Evolutionary conservation across 1,140 invertebrate species (phyloP), one percentile per base, ranked within the genome.

Genomic region (Metaphire vulgaris): DNA sequence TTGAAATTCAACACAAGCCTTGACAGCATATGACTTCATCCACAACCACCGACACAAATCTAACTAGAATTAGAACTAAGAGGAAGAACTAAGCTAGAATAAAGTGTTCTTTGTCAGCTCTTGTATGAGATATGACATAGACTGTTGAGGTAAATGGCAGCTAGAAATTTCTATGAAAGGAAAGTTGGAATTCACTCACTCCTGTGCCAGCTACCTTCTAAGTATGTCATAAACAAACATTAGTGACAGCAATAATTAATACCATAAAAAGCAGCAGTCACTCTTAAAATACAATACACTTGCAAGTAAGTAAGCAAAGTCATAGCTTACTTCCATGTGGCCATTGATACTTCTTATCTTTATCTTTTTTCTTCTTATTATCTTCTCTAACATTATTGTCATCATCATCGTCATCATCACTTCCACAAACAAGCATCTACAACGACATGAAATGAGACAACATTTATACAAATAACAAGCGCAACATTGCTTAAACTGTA

Each of bases 281-380:
- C n/a, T n/a, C n/a, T n/a, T n/a, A n/a, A n/a, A n/a, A n/a, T n/a
- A n/a, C n/a, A n/a, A n/a, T n/a, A n/a, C n/a, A n/a, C n/a, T n/a
- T n/a, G n/a, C n/a, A n/a, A n/a, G n/a, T n/a, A n/a, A n/a, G n/a
- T n/a, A n/a, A n/a, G n/a, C n/a, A n/a, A n/a, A n/a, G n/a, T n/a
- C 31, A 31, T 30, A 14, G 79, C 83, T 78, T 80, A 85, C 84
- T 89, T 56, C 96, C 96, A 88, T 98, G 96, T 1, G 94, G 94
- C 89, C 90, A 96, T 2, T 96, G 85, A 87, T 92, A 97, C 82
- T 96, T 96, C 82, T 97, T 97, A 78, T 98, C 96, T 79, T 87
- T 83, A 92, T 96, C 87, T 94, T 97, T 87, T 80, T 92, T 91
- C 83, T 92, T 91, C 83, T 94, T 94, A 30, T 91, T 88, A 41